Percentiles rank a stretch among this genome's conserved stretches.
phyloP scores from a whole-genome alignment of 2,797 vertebrate species.

The Hemibagrus guttatus region DNA sequence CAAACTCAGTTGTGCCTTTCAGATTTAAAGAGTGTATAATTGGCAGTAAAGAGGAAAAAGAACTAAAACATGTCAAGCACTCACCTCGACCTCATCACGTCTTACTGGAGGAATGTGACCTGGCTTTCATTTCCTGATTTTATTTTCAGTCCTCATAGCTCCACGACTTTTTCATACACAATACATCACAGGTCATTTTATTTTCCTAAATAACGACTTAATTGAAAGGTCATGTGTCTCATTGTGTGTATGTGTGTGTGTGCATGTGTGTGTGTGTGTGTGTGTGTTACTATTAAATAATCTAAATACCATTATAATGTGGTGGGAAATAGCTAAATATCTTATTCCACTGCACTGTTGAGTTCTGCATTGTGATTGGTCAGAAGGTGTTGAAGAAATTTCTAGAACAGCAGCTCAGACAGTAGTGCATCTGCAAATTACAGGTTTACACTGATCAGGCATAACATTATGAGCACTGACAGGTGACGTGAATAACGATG shows the following conservation, averaged over 20 bases:
- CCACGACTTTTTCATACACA: background rate
- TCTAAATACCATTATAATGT: no score
- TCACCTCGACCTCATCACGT: constrained; percentile 4
- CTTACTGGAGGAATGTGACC: constrained; percentile 23
- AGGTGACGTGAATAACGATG: no score
- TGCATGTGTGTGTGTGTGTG: no score
- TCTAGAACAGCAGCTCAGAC: background rate
- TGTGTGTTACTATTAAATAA: background rate
- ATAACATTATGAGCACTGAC: no score
- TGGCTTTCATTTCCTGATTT: constrained; percentile 11
- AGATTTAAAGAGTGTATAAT: constrained; percentile 32
- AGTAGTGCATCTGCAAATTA: background rate
- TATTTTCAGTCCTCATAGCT: background rate
- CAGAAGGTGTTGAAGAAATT: background rate
- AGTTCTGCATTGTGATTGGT: background rate
- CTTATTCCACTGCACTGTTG: no score
- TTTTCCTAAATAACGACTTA: background rate
- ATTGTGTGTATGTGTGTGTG: no score
- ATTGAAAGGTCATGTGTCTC: background rate
- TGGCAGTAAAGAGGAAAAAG: constrained; percentile 7
- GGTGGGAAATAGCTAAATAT: background rate
- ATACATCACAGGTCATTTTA: constrained; percentile 14
- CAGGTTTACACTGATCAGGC: background rate
- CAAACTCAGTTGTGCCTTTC: constrained; percentile 57
- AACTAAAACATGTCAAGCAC: constrained; percentile 35